Base-by-base conservation (phyloP, 2,113 vertebrate species). In the Galemys pyrenaicus region DNA sequence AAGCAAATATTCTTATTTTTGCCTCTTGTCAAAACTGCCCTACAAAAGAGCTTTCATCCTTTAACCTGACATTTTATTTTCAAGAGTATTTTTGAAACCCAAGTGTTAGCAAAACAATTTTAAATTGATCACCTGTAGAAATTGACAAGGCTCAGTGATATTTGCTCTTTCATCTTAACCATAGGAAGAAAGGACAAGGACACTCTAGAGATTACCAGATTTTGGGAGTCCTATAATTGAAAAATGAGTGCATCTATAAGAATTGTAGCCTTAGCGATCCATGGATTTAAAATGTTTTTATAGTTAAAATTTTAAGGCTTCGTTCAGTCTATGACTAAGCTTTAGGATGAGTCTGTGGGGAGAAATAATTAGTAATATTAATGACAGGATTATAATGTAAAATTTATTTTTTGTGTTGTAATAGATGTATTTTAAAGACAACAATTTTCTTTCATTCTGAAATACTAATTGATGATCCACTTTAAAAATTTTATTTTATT, bases 61-160 rank as follows among this genome's bases (percentile, higher is more conserved):
- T 90, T 32, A 87, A 92, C n/a, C 22, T 74, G 60, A 60, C 15
- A 35, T 83, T 91, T 94, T 73, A 79, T 8, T 49, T 94, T 77
- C 60, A 85, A 56, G 62, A 39, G 26, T 64, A 51, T 51, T 80
- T 81, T 77, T 80, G 70, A 95, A 88, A 35, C 10, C 54, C 68
- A 32, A 13, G 9, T 71, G 56, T 2, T 46, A 65, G 62, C 15
- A 65, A 39, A 70, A 49, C 3, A 6, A 5, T 77, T 75, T 82
- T 64, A 64, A 56, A 82, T 39, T 9, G 7, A 37, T 71, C 28
- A 30, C 71, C 20, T 60, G 68, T 46, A 32, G 51, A 56, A 91
- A 64, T 32, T 4, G 49, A 16, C 26, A 16, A 7, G 6, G 15
- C 12, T 86, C 22, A 12, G 54, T 70, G 83, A 67, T 22, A 54